Conservation (phyloP, 2,113 vertebrate genomes). For the Xyliphius kryptos region DNA sequence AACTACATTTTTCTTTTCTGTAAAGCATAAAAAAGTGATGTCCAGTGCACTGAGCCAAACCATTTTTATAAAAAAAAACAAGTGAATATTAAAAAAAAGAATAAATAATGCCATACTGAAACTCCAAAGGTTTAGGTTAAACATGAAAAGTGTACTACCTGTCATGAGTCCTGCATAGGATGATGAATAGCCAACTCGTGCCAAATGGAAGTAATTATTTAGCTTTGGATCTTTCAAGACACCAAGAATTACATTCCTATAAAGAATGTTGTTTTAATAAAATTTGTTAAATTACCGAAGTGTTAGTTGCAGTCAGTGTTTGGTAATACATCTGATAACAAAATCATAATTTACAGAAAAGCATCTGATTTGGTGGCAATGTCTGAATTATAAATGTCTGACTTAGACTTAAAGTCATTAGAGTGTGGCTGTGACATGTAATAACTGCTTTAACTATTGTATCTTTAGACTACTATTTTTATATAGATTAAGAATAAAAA, state of each 20-base stretch:
- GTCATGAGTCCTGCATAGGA: conserved; percentile 23
- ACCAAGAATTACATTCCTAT: conserved; percentile 22
- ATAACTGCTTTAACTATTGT: no score
- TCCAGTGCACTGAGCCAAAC: no score
- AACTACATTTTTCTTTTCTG: conserved; percentile 18
- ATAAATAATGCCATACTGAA: no score
- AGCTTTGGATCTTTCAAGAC: conserved; percentile 25
- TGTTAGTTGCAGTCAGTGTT: background rate
- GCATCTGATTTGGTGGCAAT: background rate
- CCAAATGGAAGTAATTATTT: conserved; percentile 34
- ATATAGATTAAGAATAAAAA: no score
- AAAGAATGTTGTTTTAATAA: background rate
- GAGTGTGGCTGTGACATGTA: no score
- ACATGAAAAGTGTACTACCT: conserved; percentile 1
- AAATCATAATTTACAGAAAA: background rate
- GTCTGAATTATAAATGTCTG: no score
- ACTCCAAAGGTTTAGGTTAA: no score
- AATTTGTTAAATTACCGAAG: background rate
- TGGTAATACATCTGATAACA: background rate
- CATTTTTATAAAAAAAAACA: no score
- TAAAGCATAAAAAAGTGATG: background rate
- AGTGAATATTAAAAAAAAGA: no score
- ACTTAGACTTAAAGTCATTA: no score
- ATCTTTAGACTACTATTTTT: no score
- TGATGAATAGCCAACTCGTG: conserved; percentile 27